Percentiles rank a stretch among this genome's conserved stretches.
phyloP scores from a whole-genome alignment of 2,113 vertebrate genomes.

The Dicaeum eximium region DNA sequence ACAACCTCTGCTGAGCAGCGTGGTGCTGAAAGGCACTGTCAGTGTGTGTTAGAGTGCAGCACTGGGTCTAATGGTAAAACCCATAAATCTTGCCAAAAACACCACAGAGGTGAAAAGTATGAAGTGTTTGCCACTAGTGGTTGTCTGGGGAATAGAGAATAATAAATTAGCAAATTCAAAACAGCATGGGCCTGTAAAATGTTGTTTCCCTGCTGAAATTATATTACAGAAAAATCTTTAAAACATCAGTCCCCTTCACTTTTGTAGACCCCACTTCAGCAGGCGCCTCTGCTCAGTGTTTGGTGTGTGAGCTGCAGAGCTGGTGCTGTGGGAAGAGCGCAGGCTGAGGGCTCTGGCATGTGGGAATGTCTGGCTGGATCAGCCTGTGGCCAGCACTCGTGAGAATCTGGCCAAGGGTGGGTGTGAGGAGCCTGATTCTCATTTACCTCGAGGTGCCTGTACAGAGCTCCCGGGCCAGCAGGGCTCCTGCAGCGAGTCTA shows the following conservation, averaged over 20 bases:
- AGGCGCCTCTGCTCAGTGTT: not conserved
- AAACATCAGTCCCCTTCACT: not conserved
- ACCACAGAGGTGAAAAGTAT: not conserved
- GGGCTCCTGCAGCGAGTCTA: not conserved
- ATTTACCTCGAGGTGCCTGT: not conserved
- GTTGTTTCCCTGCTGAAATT: slow-evolving; percentile 12
- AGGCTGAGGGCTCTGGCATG: not conserved
- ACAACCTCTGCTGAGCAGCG: not conserved
- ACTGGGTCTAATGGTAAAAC: not conserved
- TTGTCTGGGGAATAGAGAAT: not conserved
- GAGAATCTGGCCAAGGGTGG: slow-evolving; percentile 14
- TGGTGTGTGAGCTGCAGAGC: fast-evolving
- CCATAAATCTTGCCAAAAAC: slow-evolving; percentile 19
- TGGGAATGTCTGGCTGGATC: not conserved
- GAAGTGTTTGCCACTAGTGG: not conserved
- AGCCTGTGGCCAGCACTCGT: fast-evolving
- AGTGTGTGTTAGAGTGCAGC: fast-evolving
- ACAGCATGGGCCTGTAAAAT: not conserved
- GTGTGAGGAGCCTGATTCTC: not conserved
- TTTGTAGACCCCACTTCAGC: not conserved
- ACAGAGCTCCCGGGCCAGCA: not conserved
- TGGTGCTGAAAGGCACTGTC: not conserved
- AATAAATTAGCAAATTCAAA: slow-evolving; percentile 23
- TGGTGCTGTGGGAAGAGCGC: not conserved
- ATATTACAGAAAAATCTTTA: not conserved